Percentiles rank a stretch among this genome's conserved stretches.
These are phyloP conservation scores for Philopotamus ludificatus DNA, from an alignment of 1,140 invertebrate species.

Conservation along the genomic window DNA sequence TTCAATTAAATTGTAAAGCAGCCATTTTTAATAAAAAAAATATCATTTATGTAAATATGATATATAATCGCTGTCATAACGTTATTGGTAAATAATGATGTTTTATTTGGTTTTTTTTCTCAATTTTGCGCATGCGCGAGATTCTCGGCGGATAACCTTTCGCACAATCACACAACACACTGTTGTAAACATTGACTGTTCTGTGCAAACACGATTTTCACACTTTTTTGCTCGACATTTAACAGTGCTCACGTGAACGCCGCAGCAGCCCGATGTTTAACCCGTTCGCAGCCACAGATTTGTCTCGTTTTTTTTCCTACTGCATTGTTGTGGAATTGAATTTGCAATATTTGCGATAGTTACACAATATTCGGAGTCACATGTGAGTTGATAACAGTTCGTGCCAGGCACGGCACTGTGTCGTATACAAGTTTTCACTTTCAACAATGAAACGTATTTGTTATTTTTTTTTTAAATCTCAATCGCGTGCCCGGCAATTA, in stretches of 20 bases:
- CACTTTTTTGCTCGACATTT: too few relatives aligned
- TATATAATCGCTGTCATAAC: too few relatives aligned
- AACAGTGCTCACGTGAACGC: not conserved
- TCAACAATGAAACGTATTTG: conserved; percentile 1
- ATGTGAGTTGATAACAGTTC: conserved; percentile 7
- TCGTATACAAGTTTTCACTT: conserved; percentile 14
- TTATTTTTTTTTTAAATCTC: not conserved
- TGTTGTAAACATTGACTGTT: too few relatives aligned
- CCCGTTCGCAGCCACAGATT: not conserved
- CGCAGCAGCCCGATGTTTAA: not conserved
- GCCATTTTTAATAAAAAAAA: too few relatives aligned
- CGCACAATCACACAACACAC: too few relatives aligned
- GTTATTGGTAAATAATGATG: too few relatives aligned
- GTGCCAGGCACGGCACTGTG: conserved; percentile 9
- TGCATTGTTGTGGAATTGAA: not conserved
- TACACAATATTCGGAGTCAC: not conserved
- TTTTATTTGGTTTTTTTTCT: too few relatives aligned
- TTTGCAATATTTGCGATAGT: not conserved
- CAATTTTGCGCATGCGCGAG: too few relatives aligned
- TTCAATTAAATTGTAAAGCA: too few relatives aligned
- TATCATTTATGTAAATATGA: too few relatives aligned
- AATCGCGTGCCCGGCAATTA: not conserved
- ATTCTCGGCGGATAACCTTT: too few relatives aligned
- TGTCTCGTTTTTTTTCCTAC: not conserved
- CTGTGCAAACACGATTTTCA: too few relatives aligned